Evolutionary conservation across 92 coral and sea anemone species (phyloP).

Genomic region (Metridium senile): DNA sequence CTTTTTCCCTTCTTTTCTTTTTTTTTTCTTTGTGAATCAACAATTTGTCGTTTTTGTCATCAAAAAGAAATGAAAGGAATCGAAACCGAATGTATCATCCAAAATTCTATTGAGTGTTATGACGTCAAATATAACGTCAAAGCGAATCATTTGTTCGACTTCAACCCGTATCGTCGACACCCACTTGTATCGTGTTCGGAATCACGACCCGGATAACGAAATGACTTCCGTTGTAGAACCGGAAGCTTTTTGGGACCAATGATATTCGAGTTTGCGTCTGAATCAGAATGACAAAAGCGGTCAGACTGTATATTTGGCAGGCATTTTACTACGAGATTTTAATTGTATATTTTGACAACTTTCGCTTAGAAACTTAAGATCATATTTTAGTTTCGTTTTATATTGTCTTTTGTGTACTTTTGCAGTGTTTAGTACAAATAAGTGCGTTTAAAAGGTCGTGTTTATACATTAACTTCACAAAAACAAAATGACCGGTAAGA

Average conservation of each 20-base stretch:
- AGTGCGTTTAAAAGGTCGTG: not conserved
- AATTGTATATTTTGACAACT: not conserved
- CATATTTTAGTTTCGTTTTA: not conserved
- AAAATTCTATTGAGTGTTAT: no score
- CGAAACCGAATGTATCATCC: no score
- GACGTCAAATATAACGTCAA: not conserved
- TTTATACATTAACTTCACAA: not conserved
- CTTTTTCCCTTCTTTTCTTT: no score
- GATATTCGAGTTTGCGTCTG: not conserved
- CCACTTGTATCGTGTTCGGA: not conserved
- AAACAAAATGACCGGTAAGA: conserved; percentile 16
- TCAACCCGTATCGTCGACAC: no score
- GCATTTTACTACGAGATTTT: conserved; percentile 1
- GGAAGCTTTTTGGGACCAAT: conserved; percentile 22
- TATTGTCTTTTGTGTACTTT: not conserved
- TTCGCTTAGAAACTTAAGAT: not conserved
- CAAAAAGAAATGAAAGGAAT: no score
- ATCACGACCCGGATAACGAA: conserved; percentile 1
- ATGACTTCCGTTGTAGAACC: conserved; percentile 20
- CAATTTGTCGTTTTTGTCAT: no score
- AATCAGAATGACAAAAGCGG: not conserved
- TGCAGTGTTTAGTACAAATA: not conserved
- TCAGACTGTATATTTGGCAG: not conserved
- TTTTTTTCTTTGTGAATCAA: no score
- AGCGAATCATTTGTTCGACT: not conserved